Conservation (phyloP, 2,797 vertebrate species). For the Hydrophis major region DNA sequence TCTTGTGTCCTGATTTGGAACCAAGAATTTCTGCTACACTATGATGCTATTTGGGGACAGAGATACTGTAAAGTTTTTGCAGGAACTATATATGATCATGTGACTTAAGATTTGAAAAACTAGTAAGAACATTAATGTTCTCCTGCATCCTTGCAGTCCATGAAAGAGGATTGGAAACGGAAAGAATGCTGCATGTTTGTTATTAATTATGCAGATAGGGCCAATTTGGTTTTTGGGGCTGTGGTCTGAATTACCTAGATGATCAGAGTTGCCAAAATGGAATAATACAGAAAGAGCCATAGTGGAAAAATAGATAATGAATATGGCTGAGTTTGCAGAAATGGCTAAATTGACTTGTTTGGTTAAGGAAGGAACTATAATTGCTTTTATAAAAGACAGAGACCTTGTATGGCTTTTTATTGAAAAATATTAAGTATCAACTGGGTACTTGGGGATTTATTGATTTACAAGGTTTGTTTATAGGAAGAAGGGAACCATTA, state of each 20-base stretch:
- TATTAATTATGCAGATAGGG: not conserved
- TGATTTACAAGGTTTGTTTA: not conserved
- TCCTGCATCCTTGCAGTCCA: not conserved
- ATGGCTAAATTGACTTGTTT: not conserved
- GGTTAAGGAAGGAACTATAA: not conserved
- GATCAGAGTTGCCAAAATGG: not conserved
- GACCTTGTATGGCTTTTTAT: not conserved
- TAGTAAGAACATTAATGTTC: not conserved
- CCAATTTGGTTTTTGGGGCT: not conserved
- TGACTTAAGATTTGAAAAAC: not conserved
- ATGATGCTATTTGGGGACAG: not conserved
- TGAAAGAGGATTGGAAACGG: not conserved
- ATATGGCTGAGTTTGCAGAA: not conserved
- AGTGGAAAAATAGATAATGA: not conserved
- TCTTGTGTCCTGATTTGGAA: too few relatives aligned
- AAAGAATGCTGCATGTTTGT: not conserved
- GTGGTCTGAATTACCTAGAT: not conserved
- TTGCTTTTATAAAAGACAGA: not conserved
- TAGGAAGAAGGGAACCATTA: not conserved
- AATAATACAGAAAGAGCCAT: not conserved
- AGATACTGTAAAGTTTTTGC: not conserved
- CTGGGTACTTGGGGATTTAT: not conserved
- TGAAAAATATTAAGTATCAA: not conserved
- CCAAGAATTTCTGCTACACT: too few relatives aligned
- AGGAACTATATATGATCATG: not conserved